Evolutionary conservation across 1,140 invertebrate genomes (phyloP), one percentile per base, ranked within the genome.

Genomic region (Drosophila pandora): DNA sequence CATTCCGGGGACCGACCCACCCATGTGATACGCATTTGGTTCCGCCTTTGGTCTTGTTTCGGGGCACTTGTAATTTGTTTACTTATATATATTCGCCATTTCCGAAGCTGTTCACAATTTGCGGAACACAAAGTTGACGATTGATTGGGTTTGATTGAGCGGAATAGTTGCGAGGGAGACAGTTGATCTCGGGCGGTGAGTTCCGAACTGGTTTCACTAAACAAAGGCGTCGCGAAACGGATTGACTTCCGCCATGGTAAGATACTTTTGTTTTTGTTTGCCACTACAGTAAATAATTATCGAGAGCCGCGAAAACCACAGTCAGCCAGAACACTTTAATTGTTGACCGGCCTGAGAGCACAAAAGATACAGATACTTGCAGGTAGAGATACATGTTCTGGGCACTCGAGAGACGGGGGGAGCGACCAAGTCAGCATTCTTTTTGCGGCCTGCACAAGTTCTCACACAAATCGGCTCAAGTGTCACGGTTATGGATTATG

Each of bases 61-160:
- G 69, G 57, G 34, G 74, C 76, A 76, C 74, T 87, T 82, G 78
- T 85, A 88, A 81, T 71, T 72, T 78, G 69, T 78, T 78, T 79
- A 61, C 77, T 65, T 74, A 12, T 22, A 32, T 77, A 65, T n/a
- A 60, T 23, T 17, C 17, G 45, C 45, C 65, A 71, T 75, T 76
- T 73, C 77, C 76, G 57, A 68, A 73, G 63, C 78, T 67, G 54
- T 73, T 74, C 69, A 55, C 60, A 56, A 60, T 87, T 87, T 88
- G 74, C 81, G 82, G 82, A 84, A 87, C 73, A 84, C 62, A 74
- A 85, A 74, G 68, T 77, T 77, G 81, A 67, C 82, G 77, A 84
- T 84, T 84, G 82, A 84, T 84, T 84, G 81, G 74, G 54, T 77
- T 76, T 70, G 82, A 84, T 84, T 84, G 79, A 69, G 65, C 53